Base-by-base conservation (phyloP, 2,888 invertebrate species). In the Oscheius sp. region DNA sequence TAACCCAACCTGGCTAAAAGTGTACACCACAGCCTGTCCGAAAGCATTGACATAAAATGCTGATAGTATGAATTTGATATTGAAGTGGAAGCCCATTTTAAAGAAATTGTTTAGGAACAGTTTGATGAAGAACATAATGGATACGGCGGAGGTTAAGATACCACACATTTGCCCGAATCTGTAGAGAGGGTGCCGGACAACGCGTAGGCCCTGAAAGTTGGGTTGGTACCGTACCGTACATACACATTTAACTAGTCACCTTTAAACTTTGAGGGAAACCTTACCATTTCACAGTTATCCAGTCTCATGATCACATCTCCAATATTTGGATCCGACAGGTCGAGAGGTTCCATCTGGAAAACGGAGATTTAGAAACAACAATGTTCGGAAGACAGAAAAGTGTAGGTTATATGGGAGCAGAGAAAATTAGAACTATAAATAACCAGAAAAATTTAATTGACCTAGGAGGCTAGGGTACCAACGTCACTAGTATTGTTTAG, bases 81-180 rank as follows among this genome's bases (percentile, higher is more conserved):
- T 68, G 42, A 68, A 68, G 35, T 68, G 68, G 42, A 55, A 68
- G n/a, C 68, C 55, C 68, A 68, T 55, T 33, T 37, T 53, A 37
- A 68, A 68, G 37, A 68, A 68, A n/a, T 68, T 33, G 7, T 68
- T 68, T 5, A 53, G 4, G 42, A 68, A 68, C 0, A 68, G 35
- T 1, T 68, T 68, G 33, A 53, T n/a, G 35, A 68, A 55, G 55
- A 68, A 68, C 10, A 35, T 29, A 1, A 68, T 9, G 2, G 68
- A 10, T 1, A 68, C 33, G 35, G 55, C 68, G 4, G 68, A 68
- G 4, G 68, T 68, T 32, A 68, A 35, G 10, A 68, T 53, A 2
- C 68, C 68, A 21, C 68, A 68, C 68, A 68, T 68, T 35, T 68
- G 68, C 2, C 32, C 68, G 42, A 68, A 68, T n/a, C 68, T 51